Evolutionary conservation across 53 echinoderm and acorn worm species (phyloP).

Genomic region (Hippasteria phrygiana): DNA sequence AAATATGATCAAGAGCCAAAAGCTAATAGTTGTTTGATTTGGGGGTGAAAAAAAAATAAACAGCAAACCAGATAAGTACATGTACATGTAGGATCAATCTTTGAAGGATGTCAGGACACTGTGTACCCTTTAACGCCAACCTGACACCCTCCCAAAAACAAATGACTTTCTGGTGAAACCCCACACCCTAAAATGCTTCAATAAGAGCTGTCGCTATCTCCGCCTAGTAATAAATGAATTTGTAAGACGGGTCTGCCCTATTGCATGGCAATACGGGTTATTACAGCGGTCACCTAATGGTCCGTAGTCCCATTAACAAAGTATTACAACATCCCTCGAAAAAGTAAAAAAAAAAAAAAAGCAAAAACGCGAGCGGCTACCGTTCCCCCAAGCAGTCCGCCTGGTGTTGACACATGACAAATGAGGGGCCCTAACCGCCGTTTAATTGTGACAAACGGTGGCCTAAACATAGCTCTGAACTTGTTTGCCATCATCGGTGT

Average conservation of each 20-base stretch:
- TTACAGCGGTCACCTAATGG: neutral
- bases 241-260: neutral
- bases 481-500: neutral
- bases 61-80: too few species aligned
- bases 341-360: neutral
- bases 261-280: conserved; percentile 2
- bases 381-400: too few species aligned
- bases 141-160: neutral
- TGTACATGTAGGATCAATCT: too few species aligned
- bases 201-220: neutral
- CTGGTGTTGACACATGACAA: conserved; percentile 9
- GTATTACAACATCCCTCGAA: neutral
- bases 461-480: conserved; percentile 13
- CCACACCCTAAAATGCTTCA: neutral
- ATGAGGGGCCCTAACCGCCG: conserved; percentile 4
- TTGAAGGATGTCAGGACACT: too few species aligned
- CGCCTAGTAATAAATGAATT: conserved; percentile 15
- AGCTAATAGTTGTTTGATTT: too few species aligned
- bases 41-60: too few species aligned
- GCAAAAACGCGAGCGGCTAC: neutral
- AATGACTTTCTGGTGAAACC: neutral
- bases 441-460: conserved; percentile 51
- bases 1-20: too few species aligned
- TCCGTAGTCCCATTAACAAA: neutral
- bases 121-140: too few species aligned